Conservation (phyloP, 2,797 vertebrate species). For the Lithobates pipiens region DNA sequence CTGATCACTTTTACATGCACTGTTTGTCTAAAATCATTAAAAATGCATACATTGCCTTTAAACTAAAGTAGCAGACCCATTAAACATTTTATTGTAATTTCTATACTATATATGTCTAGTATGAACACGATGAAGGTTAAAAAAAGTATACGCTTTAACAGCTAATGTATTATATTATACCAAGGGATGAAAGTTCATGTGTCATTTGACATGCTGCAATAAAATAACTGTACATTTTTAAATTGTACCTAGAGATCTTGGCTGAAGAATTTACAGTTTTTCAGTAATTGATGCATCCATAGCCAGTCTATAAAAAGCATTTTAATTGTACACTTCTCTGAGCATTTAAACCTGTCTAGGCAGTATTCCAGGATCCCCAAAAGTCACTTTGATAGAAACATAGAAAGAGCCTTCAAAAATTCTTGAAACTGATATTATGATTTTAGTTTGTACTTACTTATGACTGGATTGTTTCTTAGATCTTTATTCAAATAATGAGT, state of each 20-base stretch:
- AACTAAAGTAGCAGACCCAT: not conserved
- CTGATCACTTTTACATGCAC: not conserved
- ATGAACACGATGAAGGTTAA: not conserved
- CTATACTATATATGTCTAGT: not conserved
- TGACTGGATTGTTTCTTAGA: too few relatives aligned
- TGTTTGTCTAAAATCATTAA: not conserved
- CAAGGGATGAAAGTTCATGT: not conserved
- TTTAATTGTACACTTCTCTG: not conserved
- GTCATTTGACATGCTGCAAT: not conserved
- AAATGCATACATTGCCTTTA: not conserved
- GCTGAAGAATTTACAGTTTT: not conserved
- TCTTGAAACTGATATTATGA: not conserved
- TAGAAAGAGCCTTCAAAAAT: not conserved
- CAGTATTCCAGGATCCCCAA: not conserved
- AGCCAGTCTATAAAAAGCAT: not conserved
- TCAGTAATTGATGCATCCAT: not conserved
- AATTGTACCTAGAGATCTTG: slow-evolving; percentile 4
- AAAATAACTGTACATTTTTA: not conserved
- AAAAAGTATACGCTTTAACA: not conserved
- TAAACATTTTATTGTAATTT: too few relatives aligned
- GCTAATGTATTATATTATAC: not conserved
- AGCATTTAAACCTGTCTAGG: slow-evolving; percentile 2
- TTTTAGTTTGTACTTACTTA: too few relatives aligned
- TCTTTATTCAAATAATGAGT: too few relatives aligned
- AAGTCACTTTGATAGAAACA: not conserved